Evolutionary conservation across 2,888 invertebrate genomes (phyloP), one percentile per base, ranked within the genome.

Genomic region (Anaspis maculata): DNA sequence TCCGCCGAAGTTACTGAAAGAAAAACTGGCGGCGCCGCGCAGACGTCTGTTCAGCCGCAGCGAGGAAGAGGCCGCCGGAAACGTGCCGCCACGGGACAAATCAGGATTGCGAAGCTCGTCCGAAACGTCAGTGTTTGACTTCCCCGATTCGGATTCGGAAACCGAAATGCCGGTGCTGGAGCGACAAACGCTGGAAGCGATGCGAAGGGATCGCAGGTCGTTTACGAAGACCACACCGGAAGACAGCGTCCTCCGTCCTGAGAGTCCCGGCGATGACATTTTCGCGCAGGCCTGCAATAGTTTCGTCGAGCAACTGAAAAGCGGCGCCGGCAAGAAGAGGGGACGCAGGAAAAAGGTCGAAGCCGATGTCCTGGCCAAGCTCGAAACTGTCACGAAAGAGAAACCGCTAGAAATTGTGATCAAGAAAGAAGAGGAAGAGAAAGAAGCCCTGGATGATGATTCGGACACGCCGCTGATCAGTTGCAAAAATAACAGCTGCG

Each of bases 271-370:
- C 10, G 71, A 73, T 52, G 61, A 69, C 32, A 63, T 69, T 52
- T 87, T 85, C 77, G 72, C 74, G 29, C 77, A 70, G 53, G 75
- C 84, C 11, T 86, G 85, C 65, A 83, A 85, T 62, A 80, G 72
- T 62, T 83, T 87, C 58, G 74, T 86, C 62, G 81, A 84, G 57
- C 83, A 86, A 61, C 62, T 87, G 26, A 75, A 75, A 60, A 70
- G 61, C 43, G 73, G 75, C 25, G 68, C 67, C 32, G 68, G 68
- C 30, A 77, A 75, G 59, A 78, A 76, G 56, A 72, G 73, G 39
- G 61, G 65, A 1, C 62, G 68, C 11, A 71, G 69, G 61, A 75
- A 72, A 66, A 72, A 71, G 37, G 44, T 53, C 9, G 62, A 61
- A 34, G 45, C 54, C 9, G 61, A 58, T 30, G 53, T 56, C 14